Evolutionary conservation across 2,113 vertebrate genomes (phyloP).

Genomic region (Enhydra lutris): DNA sequence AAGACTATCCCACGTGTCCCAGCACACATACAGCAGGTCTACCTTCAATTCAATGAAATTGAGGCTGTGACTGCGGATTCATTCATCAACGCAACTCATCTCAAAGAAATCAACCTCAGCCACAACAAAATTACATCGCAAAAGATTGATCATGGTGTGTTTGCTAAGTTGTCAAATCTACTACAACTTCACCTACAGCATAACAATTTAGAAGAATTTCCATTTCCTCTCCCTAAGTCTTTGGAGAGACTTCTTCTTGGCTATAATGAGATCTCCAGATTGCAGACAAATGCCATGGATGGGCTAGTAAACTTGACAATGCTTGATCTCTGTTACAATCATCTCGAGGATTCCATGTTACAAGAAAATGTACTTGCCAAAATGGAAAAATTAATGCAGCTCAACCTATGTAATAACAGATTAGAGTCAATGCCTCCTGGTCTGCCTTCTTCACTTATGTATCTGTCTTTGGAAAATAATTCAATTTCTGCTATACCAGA

Average conservation of each 20-base stretch:
- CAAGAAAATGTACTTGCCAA: constrained; percentile 80
- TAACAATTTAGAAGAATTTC: constrained; percentile 86
- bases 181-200: constrained; percentile 85
- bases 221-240: constrained; percentile 84
- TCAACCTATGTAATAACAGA: constrained; percentile 85
- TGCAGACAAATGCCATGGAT: constrained; percentile 76
- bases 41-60: constrained; percentile 87
- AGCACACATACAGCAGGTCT: constrained; percentile 82
- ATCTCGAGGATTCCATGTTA: constrained; percentile 79
- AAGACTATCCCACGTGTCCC: constrained; percentile 85
- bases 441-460: constrained; percentile 85
- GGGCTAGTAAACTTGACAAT: constrained; percentile 82
- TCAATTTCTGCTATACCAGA: constrained; percentile 86
- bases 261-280: constrained; percentile 84
- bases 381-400: constrained; percentile 84
- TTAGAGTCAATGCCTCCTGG: constrained; percentile 84
- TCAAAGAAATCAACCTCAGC: constrained; percentile 87
- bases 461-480: constrained; percentile 88
- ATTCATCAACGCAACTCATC: constrained; percentile 83
- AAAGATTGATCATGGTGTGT: constrained; percentile 81
- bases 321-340: constrained; percentile 87
- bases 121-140: constrained; percentile 87
- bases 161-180: constrained; percentile 82
- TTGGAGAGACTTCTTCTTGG: constrained; percentile 85
- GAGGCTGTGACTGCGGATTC: constrained; percentile 81